phyloP scores from a whole-genome alignment of 2,888 invertebrate species.

The Amphimallon solstitiale region DNA sequence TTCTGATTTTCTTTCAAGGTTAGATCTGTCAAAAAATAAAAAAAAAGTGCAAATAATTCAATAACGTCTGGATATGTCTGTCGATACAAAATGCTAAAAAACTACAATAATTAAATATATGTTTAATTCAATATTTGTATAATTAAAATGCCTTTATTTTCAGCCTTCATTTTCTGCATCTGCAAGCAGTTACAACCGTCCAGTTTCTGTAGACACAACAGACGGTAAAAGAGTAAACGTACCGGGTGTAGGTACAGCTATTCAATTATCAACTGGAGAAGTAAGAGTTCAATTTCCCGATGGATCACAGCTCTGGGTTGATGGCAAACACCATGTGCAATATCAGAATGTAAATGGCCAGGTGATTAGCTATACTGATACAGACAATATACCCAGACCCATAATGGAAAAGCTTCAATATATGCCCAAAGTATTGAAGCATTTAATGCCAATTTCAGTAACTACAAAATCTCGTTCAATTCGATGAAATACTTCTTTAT shows the following conservation, averaged over 20 bases:
- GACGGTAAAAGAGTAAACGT: slow-evolving; percentile 52
- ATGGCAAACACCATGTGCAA: slow-evolving; percentile 57
- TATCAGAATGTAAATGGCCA: slow-evolving; percentile 59
- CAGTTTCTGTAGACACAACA: slow-evolving; percentile 45
- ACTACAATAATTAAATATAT: too few species aligned
- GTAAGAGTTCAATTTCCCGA: slow-evolving; percentile 59
- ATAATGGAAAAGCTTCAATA: slow-evolving; percentile 64
- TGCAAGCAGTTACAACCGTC: slow-evolving; percentile 46
- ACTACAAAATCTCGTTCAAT: slow-evolving; percentile 28
- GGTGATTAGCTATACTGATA: slow-evolving; percentile 55
- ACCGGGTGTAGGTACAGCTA: slow-evolving; percentile 60
- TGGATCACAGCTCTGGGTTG: slow-evolving; percentile 59
- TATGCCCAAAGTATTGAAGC: slow-evolving; percentile 63
- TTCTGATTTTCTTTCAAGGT: too few species aligned
- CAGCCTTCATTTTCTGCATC: slow-evolving; percentile 60
- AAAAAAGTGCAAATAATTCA: too few species aligned
- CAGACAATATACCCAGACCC: slow-evolving; percentile 57
- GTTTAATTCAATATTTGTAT: neutral
- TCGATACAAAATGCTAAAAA: too few species aligned
- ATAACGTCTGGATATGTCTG: too few species aligned
- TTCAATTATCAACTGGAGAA: slow-evolving; percentile 58
- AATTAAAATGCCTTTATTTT: slow-evolving; percentile 41
- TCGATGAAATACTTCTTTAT: slow-evolving; percentile 2
- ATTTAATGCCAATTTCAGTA: slow-evolving; percentile 58
- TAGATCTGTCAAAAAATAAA: too few species aligned